phyloP scores from a whole-genome alignment of 1,140 invertebrate species.

The Aphaenogaster floridana region DNA sequence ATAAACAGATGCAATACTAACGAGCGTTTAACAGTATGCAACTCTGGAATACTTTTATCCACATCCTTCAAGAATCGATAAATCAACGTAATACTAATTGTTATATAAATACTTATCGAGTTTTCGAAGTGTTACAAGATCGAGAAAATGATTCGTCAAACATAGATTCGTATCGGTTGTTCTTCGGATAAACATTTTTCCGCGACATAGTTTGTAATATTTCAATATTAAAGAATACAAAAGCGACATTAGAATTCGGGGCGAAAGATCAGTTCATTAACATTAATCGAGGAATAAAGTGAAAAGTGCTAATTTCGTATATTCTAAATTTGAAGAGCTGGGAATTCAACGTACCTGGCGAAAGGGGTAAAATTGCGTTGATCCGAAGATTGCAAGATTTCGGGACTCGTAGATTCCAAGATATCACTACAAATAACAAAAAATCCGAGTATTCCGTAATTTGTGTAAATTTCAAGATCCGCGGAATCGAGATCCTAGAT shows the following conservation, averaged over 20 bases:
- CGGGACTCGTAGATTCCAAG: no score
- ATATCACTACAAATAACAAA: no score
- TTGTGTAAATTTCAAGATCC: no score
- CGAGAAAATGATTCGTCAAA: slow-evolving; percentile 64
- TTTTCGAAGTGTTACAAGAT: slow-evolving; percentile 70
- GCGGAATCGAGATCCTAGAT: no score
- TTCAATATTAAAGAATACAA: slow-evolving; percentile 73
- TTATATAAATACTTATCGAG: slow-evolving; percentile 74
- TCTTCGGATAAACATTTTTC: slow-evolving; percentile 77
- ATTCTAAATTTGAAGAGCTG: neutral
- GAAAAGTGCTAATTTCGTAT: neutral
- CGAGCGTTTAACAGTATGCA: slow-evolving; percentile 55
- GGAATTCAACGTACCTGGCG: neutral
- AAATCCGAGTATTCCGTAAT: no score
- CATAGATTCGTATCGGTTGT: slow-evolving; percentile 68
- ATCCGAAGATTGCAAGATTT: no score
- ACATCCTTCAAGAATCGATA: slow-evolving; percentile 75
- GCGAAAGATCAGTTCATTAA: slow-evolving; percentile 69
- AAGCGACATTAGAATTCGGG: slow-evolving; percentile 1
- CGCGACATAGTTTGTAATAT: slow-evolving; percentile 75
- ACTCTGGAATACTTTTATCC: slow-evolving; percentile 62
- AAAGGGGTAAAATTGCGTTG: no score
- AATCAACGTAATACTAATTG: slow-evolving; percentile 79
- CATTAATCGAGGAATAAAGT: no score
- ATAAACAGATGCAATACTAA: neutral